Evolutionary conservation across 2,888 invertebrate species (phyloP).

Genomic region (Cantharis lateralis): DNA sequence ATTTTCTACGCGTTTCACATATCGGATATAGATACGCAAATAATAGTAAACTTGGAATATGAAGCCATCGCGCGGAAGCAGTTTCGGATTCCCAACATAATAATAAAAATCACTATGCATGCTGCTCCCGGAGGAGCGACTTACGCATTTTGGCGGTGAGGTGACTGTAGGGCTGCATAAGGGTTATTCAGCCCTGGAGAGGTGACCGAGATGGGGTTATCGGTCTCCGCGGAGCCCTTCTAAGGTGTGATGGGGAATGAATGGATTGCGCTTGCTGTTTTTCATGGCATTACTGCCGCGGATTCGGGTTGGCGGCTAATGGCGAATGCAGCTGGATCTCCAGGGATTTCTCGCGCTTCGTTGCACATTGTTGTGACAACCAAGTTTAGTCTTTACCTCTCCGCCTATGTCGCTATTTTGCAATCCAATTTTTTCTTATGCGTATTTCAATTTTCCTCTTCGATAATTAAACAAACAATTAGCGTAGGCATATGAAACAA

Average conservation of each 20-base stretch:
- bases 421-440: neutral
- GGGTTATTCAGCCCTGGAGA: constrained; percentile 57
- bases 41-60: constrained; percentile 36
- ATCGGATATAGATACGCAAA: constrained; percentile 39
- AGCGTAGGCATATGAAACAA: too few species aligned
- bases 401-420: constrained; percentile 12
- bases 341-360: constrained; percentile 62
- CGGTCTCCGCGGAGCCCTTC: constrained; percentile 59
- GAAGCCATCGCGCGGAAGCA: constrained; percentile 36
- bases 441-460: neutral
- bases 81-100: constrained; percentile 49
- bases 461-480: neutral
- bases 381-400: constrained; percentile 44
- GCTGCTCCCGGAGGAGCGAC: constrained; percentile 43
- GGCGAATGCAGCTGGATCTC: constrained; percentile 48
- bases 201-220: constrained; percentile 63
- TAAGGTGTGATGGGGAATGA: constrained; percentile 54
- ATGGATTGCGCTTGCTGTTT: constrained; percentile 49
- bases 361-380: constrained; percentile 59
- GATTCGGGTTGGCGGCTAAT: constrained; percentile 44
- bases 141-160: constrained; percentile 40
- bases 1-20: constrained; percentile 38
- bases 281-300: constrained; percentile 49
- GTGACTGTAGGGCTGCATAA: constrained; percentile 45
- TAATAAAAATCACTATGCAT: constrained; percentile 60